Conservation (phyloP, 1,140 invertebrate species). For the Zaprionus camerounensis region DNA sequence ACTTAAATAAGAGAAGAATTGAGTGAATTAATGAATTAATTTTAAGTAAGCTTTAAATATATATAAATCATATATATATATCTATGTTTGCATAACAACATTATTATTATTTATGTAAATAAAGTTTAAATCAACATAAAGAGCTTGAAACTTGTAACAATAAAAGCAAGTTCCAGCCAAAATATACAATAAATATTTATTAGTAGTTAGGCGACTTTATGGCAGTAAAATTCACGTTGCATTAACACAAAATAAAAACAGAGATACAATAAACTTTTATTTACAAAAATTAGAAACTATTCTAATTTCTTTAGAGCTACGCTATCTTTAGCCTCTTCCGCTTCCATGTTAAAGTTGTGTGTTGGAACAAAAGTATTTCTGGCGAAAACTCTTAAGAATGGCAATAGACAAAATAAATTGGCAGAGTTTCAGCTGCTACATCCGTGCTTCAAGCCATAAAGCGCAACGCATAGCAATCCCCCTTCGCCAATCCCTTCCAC, state of each 20-base stretch:
- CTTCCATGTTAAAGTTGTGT: background rate
- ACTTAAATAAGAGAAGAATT: too few relatives aligned
- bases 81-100: too few relatives aligned
- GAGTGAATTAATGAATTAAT: too few relatives aligned
- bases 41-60: too few relatives aligned
- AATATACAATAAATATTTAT: too few relatives aligned
- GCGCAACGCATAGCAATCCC: background rate
- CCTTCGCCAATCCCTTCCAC: background rate
- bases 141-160: too few relatives aligned
- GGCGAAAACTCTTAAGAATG: conserved; percentile 4
- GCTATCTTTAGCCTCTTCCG: conserved; percentile 1
- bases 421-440: conserved; percentile 39
- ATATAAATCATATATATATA: too few relatives aligned
- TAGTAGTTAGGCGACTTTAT: too few relatives aligned
- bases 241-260: background rate
- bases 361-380: conserved; percentile 13
- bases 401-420: conserved; percentile 19
- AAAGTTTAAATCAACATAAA: too few relatives aligned
- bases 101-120: too few relatives aligned
- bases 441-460: conserved; percentile 14
- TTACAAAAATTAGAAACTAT: background rate
- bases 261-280: background rate
- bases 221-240: too few relatives aligned
- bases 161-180: too few relatives aligned
- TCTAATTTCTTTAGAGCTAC: background rate